Evolutionary conservation across 2,888 invertebrate species (phyloP).

Genomic region (Oscheius sp.): DNA sequence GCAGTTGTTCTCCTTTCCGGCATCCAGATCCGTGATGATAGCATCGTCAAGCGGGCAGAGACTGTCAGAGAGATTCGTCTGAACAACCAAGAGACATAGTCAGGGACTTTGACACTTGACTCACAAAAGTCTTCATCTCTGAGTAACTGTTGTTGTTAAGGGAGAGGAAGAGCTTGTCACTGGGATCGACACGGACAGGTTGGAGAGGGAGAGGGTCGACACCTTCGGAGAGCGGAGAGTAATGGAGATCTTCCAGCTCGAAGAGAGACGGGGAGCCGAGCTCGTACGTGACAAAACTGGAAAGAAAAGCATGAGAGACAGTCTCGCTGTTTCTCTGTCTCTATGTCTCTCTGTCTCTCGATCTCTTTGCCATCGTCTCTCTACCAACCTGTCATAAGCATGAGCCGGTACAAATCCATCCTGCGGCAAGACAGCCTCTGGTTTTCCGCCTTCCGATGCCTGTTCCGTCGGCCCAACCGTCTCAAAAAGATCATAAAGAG

Average conservation of each 20-base stretch:
- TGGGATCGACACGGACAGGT: slow-evolving; percentile 28
- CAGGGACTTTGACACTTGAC: background rate
- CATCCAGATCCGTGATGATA: slow-evolving; percentile 29
- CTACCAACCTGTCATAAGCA: slow-evolving; percentile 6
- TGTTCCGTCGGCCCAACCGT: slow-evolving; percentile 42
- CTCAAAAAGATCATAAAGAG: slow-evolving; percentile 43
- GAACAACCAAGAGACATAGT: background rate
- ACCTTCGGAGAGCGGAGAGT: slow-evolving; percentile 18
- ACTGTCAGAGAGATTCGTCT: background rate
- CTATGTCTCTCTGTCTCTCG: too few species aligned
- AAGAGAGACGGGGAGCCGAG: slow-evolving; percentile 3
- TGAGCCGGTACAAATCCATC: slow-evolving; percentile 14
- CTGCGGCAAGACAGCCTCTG: slow-evolving; percentile 7
- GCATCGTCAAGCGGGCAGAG: background rate
- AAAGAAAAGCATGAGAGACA: background rate
- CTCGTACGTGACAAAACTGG: slow-evolving; percentile 36
- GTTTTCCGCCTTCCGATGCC: slow-evolving; percentile 47
- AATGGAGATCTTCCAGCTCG: slow-evolving; percentile 17
- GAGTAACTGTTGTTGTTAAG: slow-evolving; percentile 31
- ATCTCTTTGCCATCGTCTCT: too few species aligned
- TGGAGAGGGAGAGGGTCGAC: slow-evolving; percentile 27
- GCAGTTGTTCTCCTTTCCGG: slow-evolving; percentile 11
- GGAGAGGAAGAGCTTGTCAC: slow-evolving; percentile 40
- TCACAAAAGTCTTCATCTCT: slow-evolving; percentile 43
- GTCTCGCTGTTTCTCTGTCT: background rate